Percentiles rank a stretch among this genome's conserved stretches.
Evolutionary conservation across 2,888 invertebrate genomes (phyloP).

Genomic region (Mongoloraphidia duomilia): DNA sequence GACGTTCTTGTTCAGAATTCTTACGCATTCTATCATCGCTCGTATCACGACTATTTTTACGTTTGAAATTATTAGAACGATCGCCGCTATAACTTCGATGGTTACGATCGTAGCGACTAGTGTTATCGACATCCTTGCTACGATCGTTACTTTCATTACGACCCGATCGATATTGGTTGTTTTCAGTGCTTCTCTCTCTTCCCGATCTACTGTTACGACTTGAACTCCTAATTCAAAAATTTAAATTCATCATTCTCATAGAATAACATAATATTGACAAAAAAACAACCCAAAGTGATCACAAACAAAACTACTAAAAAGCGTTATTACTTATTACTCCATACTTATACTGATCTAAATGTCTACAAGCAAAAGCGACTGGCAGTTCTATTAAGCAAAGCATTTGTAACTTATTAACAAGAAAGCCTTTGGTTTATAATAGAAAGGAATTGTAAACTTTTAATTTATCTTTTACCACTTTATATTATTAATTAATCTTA

Average conservation of each 20-base stretch:
- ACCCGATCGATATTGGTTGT: not conserved
- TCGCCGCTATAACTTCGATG: conserved; percentile 7
- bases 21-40: conserved; percentile 31
- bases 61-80: conserved; percentile 1
- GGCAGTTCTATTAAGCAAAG: too few relatives aligned
- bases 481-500: too few relatives aligned
- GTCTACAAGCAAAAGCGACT: too few relatives aligned
- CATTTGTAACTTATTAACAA: too few relatives aligned
- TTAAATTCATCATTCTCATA: not conserved
- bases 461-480: too few relatives aligned
- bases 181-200: conserved; percentile 21
- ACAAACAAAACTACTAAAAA: not conserved
- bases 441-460: too few relatives aligned
- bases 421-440: too few relatives aligned
- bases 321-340: not conserved
- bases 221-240: conserved; percentile 18
- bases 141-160: conserved; percentile 7
- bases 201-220: conserved; percentile 17
- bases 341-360: not conserved
- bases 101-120: conserved; percentile 8
- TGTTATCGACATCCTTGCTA: conserved; percentile 6
- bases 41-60: conserved; percentile 27
- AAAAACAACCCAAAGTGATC: not conserved
- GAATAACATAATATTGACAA: conserved; percentile 5
- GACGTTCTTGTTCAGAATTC: conserved; percentile 22